Evolutionary conservation across 1,140 invertebrate genomes (phyloP).

Genomic region (Bradysia coprophila): DNA sequence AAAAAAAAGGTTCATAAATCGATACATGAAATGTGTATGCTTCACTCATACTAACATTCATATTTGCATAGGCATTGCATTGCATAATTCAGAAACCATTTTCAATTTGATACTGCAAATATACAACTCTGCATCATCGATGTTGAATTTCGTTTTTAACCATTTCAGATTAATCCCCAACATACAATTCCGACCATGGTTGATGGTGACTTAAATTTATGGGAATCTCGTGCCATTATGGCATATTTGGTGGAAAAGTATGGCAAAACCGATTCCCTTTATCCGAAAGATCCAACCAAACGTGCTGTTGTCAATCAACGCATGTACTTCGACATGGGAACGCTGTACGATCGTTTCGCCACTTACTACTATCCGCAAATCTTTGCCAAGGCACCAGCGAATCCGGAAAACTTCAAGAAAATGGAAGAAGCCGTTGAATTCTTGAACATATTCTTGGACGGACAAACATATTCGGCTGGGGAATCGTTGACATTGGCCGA

Average conservation of each 20-base stretch:
- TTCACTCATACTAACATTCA: too few relatives aligned
- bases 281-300: slow-evolving; percentile 43
- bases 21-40: too few relatives aligned
- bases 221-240: slow-evolving; percentile 54
- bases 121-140: too few relatives aligned
- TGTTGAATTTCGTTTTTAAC: too few relatives aligned
- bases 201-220: slow-evolving; percentile 42
- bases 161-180: slow-evolving; percentile 22
- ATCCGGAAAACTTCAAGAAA: slow-evolving; percentile 41
- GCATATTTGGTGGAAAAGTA: slow-evolving; percentile 49
- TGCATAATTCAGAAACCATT: too few relatives aligned
- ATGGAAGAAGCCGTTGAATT: slow-evolving; percentile 39
- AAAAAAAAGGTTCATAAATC: too few relatives aligned
- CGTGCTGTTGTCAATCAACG: slow-evolving; percentile 52
- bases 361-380: slow-evolving; percentile 50
- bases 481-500: slow-evolving; percentile 54
- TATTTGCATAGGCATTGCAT: too few relatives aligned
- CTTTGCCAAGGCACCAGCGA: slow-evolving; percentile 38
- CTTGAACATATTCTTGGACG: slow-evolving; percentile 46
- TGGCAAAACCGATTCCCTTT: slow-evolving; percentile 43
- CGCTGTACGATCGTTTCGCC: slow-evolving; percentile 37
- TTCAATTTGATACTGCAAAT: too few relatives aligned
- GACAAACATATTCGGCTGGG: slow-evolving; percentile 42
- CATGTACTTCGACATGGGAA: slow-evolving; percentile 53
- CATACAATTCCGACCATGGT: slow-evolving; percentile 46